These are phyloP conservation scores for Acrobasis consociella DNA, from an alignment of 2,888 invertebrate species.

Conservation along the genomic window DNA sequence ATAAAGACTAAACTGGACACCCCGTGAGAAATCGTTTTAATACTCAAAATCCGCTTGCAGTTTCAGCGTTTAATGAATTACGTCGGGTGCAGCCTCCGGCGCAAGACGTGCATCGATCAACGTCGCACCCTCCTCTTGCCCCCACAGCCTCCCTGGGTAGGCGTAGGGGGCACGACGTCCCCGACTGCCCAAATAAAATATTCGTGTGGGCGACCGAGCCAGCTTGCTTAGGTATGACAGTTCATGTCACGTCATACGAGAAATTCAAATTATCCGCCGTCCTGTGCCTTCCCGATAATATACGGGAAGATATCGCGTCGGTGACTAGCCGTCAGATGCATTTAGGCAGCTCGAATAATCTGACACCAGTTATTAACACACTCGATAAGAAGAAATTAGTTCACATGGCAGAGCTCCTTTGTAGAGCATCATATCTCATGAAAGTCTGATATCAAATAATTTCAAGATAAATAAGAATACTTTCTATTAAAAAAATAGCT, in stretches of 20 bases:
- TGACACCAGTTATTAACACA: not conserved
- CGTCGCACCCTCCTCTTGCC: conserved; percentile 67
- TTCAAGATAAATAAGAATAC: too few species aligned
- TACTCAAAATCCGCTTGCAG: conserved; percentile 82
- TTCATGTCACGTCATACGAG: conserved; percentile 27
- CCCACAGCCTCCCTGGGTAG: conserved; percentile 51
- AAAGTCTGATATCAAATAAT: too few species aligned
- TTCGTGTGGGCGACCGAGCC: conserved; percentile 52
- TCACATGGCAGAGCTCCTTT: too few species aligned
- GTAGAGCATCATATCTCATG: too few species aligned
- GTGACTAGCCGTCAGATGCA: too few species aligned
- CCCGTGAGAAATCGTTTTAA: conserved; percentile 82
- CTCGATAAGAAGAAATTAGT: too few species aligned
- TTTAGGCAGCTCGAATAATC: not conserved
- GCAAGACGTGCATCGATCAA: conserved; percentile 86
- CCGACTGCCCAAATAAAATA: conserved; percentile 81
- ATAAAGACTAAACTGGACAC: conserved; percentile 70
- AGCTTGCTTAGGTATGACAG: conserved; percentile 33
- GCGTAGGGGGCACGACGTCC: conserved; percentile 63
- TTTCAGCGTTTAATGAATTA: conserved; percentile 83
- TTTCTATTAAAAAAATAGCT: too few species aligned
- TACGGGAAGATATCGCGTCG: not conserved
- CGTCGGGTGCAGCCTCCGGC: conserved; percentile 83
- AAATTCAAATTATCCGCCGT: not conserved
- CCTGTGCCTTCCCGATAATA: not conserved